Conservation (phyloP, 2,888 invertebrate species). For the Volucella inanis region DNA sequence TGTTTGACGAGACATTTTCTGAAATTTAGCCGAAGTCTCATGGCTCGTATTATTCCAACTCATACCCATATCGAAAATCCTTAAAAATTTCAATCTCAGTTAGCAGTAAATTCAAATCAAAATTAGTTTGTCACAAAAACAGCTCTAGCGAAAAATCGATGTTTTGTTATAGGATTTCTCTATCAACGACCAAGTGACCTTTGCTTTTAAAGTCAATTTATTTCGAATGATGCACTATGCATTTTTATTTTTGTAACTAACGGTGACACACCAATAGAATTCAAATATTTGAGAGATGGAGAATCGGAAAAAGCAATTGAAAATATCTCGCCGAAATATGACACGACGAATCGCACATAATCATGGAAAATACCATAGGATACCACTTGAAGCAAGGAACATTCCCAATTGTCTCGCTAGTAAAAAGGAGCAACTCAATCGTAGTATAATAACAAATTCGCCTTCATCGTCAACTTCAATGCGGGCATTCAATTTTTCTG, state of each 20-base stretch:
- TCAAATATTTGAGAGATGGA: conserved; percentile 34
- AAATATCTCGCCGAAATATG: conserved; percentile 25
- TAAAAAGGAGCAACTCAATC: conserved; percentile 12
- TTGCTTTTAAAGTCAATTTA: conserved; percentile 39
- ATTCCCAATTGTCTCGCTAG: not conserved
- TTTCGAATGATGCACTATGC: conserved; percentile 41
- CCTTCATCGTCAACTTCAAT: conserved; percentile 47
- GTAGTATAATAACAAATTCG: not conserved
- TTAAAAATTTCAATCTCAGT: not conserved
- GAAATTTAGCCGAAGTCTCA: no score
- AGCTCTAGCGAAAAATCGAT: conserved; percentile 30
- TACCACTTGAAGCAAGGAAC: not conserved
- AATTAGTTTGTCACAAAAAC: conserved; percentile 45
- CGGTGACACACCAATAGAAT: not conserved
- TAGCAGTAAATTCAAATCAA: conserved; percentile 27
- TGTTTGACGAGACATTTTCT: no score
- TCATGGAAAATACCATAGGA: conserved; percentile 18
- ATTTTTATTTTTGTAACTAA: conserved; percentile 4
- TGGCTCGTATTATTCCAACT: no score
- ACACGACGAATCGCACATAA: conserved; percentile 24
- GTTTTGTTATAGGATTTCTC: conserved; percentile 34
- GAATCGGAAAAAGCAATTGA: conserved; percentile 53
- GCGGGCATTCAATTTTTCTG: conserved; percentile 57
- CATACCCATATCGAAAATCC: not conserved
- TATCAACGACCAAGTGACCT: conserved; percentile 1